Conservation (phyloP, 2,888 invertebrate genomes). For the Lasioglossum marginatum region DNA sequence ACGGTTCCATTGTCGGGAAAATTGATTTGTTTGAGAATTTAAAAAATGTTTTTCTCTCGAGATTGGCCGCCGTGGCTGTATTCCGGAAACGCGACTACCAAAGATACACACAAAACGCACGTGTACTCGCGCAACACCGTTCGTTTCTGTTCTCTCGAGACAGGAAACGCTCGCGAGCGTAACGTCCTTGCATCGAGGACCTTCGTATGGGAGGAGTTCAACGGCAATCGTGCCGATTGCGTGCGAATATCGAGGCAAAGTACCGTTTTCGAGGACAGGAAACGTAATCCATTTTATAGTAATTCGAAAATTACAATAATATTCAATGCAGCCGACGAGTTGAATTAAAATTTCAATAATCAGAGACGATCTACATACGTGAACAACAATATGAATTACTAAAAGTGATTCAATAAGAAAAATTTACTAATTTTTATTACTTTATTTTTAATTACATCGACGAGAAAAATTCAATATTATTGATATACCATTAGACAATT, state of each 20-base stretch:
- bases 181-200: conserved; percentile 40
- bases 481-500: background rate
- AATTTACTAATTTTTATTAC: no score
- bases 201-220: conserved; percentile 33
- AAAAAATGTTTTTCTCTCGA: background rate
- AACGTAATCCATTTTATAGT: background rate
- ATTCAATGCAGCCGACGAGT: background rate
- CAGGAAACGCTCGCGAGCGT: conserved; percentile 20
- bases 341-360: background rate
- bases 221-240: conserved; percentile 1
- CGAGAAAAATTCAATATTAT: background rate
- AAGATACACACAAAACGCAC: background rate
- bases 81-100: conserved; percentile 43
- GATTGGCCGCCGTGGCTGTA: background rate
- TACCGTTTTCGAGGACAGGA: conserved; percentile 6
- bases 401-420: background rate
- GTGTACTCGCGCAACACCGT: conserved; percentile 13
- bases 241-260: background rate
- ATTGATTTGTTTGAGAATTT: background rate
- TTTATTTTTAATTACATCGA: no score
- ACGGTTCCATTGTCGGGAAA: background rate
- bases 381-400: background rate
- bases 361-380: background rate
- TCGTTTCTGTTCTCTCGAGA: conserved; percentile 19
- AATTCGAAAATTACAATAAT: background rate